Percentiles rank a stretch among this genome's conserved stretches.
Conservation (phyloP, 2,888 invertebrate species). For the Sarcophaga rosellei region DNA sequence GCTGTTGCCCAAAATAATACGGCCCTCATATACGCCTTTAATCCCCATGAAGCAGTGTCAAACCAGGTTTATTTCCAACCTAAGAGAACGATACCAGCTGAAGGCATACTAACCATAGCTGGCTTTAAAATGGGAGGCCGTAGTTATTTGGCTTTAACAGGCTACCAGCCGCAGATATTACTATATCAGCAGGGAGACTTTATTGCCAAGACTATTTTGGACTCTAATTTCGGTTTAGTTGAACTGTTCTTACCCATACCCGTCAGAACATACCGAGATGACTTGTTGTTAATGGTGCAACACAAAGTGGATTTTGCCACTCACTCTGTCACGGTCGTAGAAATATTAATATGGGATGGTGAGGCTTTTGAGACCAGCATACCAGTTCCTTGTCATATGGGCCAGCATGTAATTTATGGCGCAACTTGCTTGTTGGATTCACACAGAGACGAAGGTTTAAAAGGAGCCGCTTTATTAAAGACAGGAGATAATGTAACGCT, state of each 20-base stretch:
- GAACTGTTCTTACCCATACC: conserved; percentile 79
- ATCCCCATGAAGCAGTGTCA: conserved; percentile 69
- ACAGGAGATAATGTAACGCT: conserved; percentile 74
- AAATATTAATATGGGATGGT: conserved; percentile 81
- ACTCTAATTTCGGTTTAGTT: conserved; percentile 78
- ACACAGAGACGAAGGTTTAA: conserved; percentile 75
- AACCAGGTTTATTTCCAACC: conserved; percentile 70
- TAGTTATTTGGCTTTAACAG: conserved; percentile 79
- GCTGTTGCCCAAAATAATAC: conserved; percentile 76
- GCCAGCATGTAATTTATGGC: conserved; percentile 73
- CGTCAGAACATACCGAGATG: conserved; percentile 80
- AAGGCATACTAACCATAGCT: conserved; percentile 74
- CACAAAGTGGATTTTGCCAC: conserved; percentile 79
- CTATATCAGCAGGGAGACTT: conserved; percentile 78
- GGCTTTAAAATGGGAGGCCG: conserved; percentile 80
- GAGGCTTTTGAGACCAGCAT: conserved; percentile 78
- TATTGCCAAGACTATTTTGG: conserved; percentile 77
- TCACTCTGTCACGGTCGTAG: conserved; percentile 77
- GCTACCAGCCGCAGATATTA: conserved; percentile 77
- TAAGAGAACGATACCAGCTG: conserved; percentile 71
- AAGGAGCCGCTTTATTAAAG: conserved; percentile 75
- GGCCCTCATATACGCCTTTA: conserved; percentile 75
- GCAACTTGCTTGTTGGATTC: conserved; percentile 78
- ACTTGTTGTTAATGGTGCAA: conserved; percentile 80
- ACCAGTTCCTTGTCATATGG: conserved; percentile 77